These are phyloP conservation scores for Brotula barbata DNA, from an alignment of 2,797 vertebrate genomes.

Conservation along the genomic window DNA sequence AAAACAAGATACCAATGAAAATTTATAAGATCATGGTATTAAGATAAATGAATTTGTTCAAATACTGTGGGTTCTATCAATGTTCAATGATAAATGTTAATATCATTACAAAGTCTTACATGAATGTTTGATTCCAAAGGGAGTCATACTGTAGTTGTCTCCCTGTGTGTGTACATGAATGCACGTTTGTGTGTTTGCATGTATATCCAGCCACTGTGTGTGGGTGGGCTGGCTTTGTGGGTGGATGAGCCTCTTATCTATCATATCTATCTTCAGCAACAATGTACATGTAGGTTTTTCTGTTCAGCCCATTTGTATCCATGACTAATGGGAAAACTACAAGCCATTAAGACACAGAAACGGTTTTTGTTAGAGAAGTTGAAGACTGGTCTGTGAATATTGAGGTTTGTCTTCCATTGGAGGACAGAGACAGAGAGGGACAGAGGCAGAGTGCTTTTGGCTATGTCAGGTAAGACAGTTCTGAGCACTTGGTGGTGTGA, in stretches of 20 bases:
- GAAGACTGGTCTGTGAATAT: too few relatives aligned
- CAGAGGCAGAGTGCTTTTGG: too few relatives aligned
- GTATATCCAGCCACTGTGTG: constrained; percentile 35
- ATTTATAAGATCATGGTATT: too few relatives aligned
- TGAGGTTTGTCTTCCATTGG: constrained; percentile 49
- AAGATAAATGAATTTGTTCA: too few relatives aligned
- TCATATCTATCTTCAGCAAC: constrained; percentile 35
- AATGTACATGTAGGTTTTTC: constrained; percentile 39
- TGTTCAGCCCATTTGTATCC: constrained; percentile 25
- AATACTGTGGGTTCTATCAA: too few relatives aligned
- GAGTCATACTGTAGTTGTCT: too few relatives aligned
- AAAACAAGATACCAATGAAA: too few relatives aligned
- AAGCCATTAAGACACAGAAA: constrained; percentile 16
- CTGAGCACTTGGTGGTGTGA: constrained; percentile 52
- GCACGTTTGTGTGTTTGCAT: too few relatives aligned
- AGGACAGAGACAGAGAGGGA: constrained; percentile 16
- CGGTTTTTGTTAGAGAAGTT: constrained; percentile 20
- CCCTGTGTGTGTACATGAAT: too few relatives aligned
- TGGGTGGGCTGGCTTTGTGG: constrained; percentile 55
- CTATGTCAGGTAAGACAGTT: constrained; percentile 66
- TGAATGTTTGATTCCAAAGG: too few relatives aligned
- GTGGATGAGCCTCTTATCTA: constrained; percentile 55
- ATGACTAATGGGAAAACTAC: constrained; percentile 21
- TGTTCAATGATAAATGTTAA: too few relatives aligned
- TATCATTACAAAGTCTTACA: too few relatives aligned